Conservation (phyloP, 2,113 vertebrate species). For the Oreochromis aureus region DNA sequence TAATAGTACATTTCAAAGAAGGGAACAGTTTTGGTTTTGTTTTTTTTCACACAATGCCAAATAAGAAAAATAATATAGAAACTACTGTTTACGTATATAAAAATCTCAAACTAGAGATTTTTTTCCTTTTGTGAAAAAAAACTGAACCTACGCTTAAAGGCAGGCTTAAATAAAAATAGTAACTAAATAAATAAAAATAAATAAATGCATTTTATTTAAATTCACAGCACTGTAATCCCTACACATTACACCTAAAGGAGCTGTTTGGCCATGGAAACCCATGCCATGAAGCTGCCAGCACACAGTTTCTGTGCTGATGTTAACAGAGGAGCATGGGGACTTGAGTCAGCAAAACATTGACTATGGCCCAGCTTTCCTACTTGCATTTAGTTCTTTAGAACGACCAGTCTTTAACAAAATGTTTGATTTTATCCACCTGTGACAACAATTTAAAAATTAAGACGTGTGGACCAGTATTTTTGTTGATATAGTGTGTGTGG, state of each 20-base stretch:
- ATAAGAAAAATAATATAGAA: background rate
- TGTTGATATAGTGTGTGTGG: background rate
- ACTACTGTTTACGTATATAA: background rate
- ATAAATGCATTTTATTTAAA: too few species aligned
- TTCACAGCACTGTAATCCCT: background rate
- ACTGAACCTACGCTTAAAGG: background rate
- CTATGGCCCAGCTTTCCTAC: background rate
- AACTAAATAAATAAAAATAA: too few species aligned
- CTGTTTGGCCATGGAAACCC: too few species aligned
- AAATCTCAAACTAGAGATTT: background rate
- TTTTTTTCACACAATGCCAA: background rate
- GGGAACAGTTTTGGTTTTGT: background rate
- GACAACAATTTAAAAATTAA: background rate
- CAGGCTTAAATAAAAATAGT: background rate
- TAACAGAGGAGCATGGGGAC: background rate
- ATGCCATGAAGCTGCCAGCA: background rate
- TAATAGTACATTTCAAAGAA: background rate
- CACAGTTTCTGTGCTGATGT: background rate
- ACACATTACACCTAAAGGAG: background rate
- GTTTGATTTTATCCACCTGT: background rate
- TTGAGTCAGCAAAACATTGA: background rate
- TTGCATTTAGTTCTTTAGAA: background rate
- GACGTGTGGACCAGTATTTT: background rate
- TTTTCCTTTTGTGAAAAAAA: background rate
- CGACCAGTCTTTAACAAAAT: too few species aligned